Percentiles rank a stretch among this genome's conserved stretches.
These are phyloP conservation scores for Ladona fulva DNA, from an alignment of 1,140 invertebrate genomes.

Conservation along the genomic window DNA sequence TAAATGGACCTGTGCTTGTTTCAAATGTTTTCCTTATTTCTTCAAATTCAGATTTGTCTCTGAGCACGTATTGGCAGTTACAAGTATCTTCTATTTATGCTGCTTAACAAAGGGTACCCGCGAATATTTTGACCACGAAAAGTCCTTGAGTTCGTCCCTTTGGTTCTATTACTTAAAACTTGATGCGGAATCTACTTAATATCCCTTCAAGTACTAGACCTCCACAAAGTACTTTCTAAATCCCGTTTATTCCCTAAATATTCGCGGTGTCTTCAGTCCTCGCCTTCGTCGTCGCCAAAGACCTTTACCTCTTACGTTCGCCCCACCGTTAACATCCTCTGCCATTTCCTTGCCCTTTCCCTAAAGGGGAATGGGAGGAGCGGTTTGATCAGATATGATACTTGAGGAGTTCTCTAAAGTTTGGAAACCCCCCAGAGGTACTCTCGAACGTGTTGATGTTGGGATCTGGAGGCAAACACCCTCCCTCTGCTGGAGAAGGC, in stretches of 20 bases:
- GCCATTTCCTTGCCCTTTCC: background rate
- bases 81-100: no score
- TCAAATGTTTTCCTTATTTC: no score
- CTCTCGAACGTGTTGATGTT: slow-evolving; percentile 4
- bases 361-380: background rate
- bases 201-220: no score
- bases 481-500: background rate
- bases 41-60: no score
- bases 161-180: no score
- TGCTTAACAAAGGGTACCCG: no score
- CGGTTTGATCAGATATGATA: slow-evolving; percentile 9
- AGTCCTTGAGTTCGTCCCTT: no score
- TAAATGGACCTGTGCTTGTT: no score
- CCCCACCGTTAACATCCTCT: background rate
- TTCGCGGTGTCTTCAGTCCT: background rate
- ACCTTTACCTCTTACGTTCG: background rate
- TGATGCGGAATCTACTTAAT: no score
- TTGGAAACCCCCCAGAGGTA: background rate
- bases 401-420: slow-evolving; percentile 5
- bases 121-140: no score
- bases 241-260: background rate
- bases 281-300: background rate
- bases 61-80: no score
- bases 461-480: background rate
- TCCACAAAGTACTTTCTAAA: no score